These are phyloP conservation scores for Dolichallabes microphthalmus DNA, from an alignment of 2,113 vertebrate genomes.

Conservation along the genomic window DNA sequence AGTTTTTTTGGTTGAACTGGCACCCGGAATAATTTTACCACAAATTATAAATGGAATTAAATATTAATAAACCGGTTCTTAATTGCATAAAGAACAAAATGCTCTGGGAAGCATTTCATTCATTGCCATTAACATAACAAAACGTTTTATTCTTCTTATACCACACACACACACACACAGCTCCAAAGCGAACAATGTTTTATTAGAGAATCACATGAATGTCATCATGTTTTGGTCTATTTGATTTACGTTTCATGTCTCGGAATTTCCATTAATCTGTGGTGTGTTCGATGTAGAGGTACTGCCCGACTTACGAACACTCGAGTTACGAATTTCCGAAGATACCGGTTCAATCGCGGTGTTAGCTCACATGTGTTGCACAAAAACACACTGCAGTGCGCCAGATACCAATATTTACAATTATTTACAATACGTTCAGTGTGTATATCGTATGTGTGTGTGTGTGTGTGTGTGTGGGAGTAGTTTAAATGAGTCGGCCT, in stretches of 20 bases:
- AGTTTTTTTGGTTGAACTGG: neutral
- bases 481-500: no score
- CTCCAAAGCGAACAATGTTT: neutral
- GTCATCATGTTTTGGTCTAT: neutral
- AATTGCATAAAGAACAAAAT: neutral
- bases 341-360: no score
- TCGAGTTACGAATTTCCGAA: no score
- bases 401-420: no score
- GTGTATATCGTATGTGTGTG: no score
- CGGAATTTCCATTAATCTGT: neutral
- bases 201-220: neutral
- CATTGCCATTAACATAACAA: neutral
- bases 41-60: neutral
- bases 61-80: neutral
- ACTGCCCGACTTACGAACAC: neutral
- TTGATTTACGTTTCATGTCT: no score
- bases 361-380: no score
- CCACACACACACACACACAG: neutral
- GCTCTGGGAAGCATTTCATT: neutral
- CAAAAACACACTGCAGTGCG: no score
- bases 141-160: neutral
- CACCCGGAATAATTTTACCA: no score
- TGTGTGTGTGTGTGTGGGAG: no score
- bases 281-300: neutral
- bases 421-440: no score